These are phyloP conservation scores for Corydoras sp. DNA, from an alignment of 2,113 vertebrate genomes.

Conservation along the genomic window DNA sequence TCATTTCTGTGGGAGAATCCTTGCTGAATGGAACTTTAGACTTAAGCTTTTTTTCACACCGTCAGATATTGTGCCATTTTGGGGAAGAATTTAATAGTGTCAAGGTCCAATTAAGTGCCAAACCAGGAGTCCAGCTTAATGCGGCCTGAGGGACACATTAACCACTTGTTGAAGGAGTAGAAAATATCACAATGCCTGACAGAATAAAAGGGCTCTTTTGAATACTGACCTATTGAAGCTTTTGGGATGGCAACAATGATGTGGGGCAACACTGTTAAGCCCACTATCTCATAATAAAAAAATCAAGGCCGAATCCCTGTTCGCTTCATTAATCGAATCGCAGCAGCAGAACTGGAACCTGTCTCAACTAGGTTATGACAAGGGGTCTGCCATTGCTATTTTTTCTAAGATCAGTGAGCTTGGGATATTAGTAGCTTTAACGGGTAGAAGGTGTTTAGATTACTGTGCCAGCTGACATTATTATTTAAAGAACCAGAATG, in stretches of 20 bases:
- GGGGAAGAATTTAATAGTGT: constrained; percentile 38
- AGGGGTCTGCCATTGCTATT: constrained; percentile 14
- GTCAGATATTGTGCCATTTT: constrained; percentile 46
- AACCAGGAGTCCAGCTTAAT: constrained; percentile 25
- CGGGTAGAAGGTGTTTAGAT: background rate
- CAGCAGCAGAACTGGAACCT: constrained; percentile 32
- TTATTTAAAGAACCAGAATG: no score
- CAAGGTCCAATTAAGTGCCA: constrained; percentile 38
- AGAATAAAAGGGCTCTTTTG: constrained; percentile 36
- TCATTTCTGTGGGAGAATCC: constrained; percentile 39
- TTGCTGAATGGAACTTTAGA: constrained; percentile 40
- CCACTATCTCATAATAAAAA: constrained; percentile 39
- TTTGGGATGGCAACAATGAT: constrained; percentile 31
- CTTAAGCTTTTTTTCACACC: constrained; percentile 39
- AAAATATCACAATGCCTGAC: constrained; percentile 36
- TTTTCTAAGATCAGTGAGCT: constrained; percentile 23
- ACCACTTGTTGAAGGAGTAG: constrained; percentile 35
- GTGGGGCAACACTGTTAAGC: constrained; percentile 39
- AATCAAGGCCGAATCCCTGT: constrained; percentile 31
- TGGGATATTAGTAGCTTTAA: background rate
- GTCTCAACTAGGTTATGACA: constrained; percentile 11
- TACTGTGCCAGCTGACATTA: no score
- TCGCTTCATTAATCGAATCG: constrained; percentile 41
- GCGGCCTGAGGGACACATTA: constrained; percentile 35
- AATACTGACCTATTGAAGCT: constrained; percentile 31